These are phyloP conservation scores for Rotaria sp. DNA, from an alignment of 2,888 invertebrate species.

Conservation along the genomic window DNA sequence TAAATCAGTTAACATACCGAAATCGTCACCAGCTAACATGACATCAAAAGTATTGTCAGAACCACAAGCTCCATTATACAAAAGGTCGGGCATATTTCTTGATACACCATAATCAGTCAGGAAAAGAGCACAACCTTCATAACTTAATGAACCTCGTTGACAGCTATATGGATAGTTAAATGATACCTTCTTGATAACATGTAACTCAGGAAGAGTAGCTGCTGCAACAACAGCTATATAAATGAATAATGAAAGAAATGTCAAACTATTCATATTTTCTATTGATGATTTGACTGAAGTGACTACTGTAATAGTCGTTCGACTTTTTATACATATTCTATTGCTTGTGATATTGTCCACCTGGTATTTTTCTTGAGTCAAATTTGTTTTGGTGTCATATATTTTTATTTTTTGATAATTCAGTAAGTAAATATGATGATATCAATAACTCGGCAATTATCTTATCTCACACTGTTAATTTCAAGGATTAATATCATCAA, in stretches of 20 bases:
- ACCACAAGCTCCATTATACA: conserved; percentile 2
- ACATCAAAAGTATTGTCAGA: neutral
- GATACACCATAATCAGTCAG: neutral
- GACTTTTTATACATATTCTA: neutral
- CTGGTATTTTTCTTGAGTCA: too few species aligned
- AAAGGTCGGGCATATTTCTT: neutral
- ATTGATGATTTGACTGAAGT: neutral
- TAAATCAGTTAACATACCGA: neutral
- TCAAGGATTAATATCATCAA: too few species aligned
- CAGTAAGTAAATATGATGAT: too few species aligned
- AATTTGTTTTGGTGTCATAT: too few species aligned
- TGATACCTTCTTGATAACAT: neutral
- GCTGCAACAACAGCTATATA: neutral
- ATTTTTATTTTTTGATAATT: too few species aligned
- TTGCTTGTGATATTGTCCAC: too few species aligned
- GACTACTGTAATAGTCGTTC: neutral
- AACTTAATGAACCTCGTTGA: neutral
- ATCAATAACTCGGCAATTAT: too few species aligned
- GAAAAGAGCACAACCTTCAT: neutral
- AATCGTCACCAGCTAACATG: neutral
- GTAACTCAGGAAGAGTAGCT: neutral
- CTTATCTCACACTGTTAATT: too few species aligned
- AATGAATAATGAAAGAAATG: neutral
- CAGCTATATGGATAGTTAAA: neutral
- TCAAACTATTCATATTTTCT: neutral